Conservation (phyloP, 2,113 vertebrate genomes). For the Pungitius pungitius region DNA sequence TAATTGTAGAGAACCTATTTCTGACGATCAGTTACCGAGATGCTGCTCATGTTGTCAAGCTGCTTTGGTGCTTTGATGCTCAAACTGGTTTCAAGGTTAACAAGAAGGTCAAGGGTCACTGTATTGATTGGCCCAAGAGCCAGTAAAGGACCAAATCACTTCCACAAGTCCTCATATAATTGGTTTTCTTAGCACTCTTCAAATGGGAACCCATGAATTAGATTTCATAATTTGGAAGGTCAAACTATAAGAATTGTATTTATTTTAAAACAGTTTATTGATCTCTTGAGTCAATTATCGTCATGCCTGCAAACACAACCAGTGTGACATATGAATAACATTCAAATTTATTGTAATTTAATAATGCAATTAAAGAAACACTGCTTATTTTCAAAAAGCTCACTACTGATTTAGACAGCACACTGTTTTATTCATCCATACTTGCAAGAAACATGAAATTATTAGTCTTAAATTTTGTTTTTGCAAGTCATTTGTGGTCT, state of each 20-base stretch:
- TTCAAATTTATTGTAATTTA: background rate
- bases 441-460: background rate
- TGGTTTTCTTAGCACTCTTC: background rate
- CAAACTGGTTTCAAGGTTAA: background rate
- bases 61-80: background rate
- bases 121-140: background rate
- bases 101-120: background rate
- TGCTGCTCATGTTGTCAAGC: conserved; percentile 4
- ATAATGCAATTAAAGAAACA: background rate
- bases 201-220: background rate
- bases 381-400: background rate
- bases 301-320: background rate
- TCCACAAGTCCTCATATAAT: background rate
- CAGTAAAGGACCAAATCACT: background rate
- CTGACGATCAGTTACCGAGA: conserved; percentile 40
- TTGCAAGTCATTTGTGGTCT: background rate
- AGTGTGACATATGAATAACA: background rate
- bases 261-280: background rate
- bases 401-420: background rate
- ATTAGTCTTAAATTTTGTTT: no score
- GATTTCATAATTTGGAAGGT: background rate
- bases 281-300: background rate
- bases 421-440: background rate
- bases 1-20: background rate
- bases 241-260: background rate